Base-by-base conservation (phyloP, 1,140 invertebrate genomes). In the Heliconius melpomene region DNA sequence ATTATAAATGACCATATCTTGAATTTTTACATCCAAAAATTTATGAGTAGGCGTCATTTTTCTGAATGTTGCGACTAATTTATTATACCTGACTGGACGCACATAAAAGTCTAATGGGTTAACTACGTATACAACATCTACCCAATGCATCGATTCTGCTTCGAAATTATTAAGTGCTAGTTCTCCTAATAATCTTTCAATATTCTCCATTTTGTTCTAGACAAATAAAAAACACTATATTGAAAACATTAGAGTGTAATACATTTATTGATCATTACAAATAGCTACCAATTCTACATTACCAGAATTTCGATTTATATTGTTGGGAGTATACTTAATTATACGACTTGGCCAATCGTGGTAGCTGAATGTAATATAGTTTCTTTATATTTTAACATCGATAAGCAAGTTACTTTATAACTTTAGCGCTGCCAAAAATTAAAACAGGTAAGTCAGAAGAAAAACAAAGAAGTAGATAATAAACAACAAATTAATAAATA, bases 1-100 rank as follows among this genome's bases (percentile, higher is more conserved):
- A 72, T 77, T 77, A 54, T 72, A 77, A 72, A 77, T 77, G 5
- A 77, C 70, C 40, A 77, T 36, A 72, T 77, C 76, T 16, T 77
- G 26, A 52, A 77, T 36, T 38, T 72, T 78, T n/a, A 73, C 18
- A 3, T 9, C 16, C 72, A 52, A 26, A 3, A 26, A 3, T 73
- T 78, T 78, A n/a, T 7, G 9, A 38, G 16, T 77, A 29, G 76
- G 70, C 36, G 50, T 29, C 23, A 54, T 72, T 29, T 70, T 72
- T 72, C 50, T 70, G 18, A 72, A 72, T 1, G n/a, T 11, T 38
- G 23, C 18, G 20, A 77, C 32, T 7, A 77, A 20, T 6, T 46
- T 18, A 36, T 77, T 72, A 26, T 77, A 77, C 71, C 54, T 72
- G 40, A 50, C 18, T 11, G 70, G 76, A 29, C 76, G 76, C 32